A percentile compares a stretch with the other conserved stretches of the same genome.
Conservation (phyloP, 2,888 invertebrate species). For the Torymus aiolomorphi region DNA sequence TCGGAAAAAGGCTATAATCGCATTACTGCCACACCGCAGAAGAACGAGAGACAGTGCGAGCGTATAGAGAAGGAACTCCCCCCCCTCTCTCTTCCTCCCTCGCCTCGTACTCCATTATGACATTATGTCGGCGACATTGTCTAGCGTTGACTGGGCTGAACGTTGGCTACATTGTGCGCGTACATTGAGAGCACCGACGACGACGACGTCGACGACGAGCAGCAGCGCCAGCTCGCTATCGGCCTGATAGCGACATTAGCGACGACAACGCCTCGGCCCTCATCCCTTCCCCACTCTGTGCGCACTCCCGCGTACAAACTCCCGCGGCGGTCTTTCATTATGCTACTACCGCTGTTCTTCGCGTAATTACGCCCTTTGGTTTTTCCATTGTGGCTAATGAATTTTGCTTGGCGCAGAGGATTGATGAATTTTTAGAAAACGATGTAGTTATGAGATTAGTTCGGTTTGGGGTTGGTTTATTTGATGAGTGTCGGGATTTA, state of each 20-base stretch:
- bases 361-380: background rate
- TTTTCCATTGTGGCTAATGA: background rate
- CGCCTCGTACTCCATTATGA: conserved; percentile 69
- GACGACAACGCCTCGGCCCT: conserved; percentile 58
- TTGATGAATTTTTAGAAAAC: too few relatives aligned
- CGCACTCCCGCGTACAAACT: background rate
- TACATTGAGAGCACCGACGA: conserved; percentile 64
- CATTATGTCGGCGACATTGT: conserved; percentile 74
- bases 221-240: conserved; percentile 73
- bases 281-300: background rate
- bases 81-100: background rate
- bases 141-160: conserved; percentile 73
- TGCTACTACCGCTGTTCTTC: background rate
- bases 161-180: conserved; percentile 74
- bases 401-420: background rate
- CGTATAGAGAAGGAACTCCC: too few relatives aligned
- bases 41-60: too few relatives aligned
- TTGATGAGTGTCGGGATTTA: too few relatives aligned
- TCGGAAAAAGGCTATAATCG: too few relatives aligned
- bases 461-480: too few relatives aligned
- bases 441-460: too few relatives aligned
- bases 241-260: conserved; percentile 70
- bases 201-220: background rate
- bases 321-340: too few relatives aligned
- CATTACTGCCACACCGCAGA: too few relatives aligned